Conservation (phyloP, 2,888 invertebrate genomes). For the Caprella mutica region DNA sequence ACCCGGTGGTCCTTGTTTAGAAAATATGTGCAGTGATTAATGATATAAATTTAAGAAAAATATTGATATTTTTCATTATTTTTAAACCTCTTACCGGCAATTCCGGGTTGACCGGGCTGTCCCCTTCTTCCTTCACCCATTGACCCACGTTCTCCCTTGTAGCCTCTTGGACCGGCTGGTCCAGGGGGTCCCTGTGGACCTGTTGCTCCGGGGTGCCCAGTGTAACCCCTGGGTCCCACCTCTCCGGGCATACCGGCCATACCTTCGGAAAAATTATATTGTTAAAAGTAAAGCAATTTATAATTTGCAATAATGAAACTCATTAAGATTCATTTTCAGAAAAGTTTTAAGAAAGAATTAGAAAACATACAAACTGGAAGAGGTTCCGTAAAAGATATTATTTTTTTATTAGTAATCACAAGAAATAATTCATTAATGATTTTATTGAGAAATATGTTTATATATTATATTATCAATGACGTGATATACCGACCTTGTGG, state of each 20-base stretch:
- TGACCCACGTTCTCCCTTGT: conserved; percentile 40
- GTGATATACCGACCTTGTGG: conserved; percentile 45
- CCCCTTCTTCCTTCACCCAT: conserved; percentile 65
- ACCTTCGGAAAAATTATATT: conserved; percentile 27
- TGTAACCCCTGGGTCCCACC: conserved; percentile 34
- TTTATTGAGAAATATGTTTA: too few relatives aligned
- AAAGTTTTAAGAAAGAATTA: too few relatives aligned
- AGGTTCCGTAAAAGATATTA: too few relatives aligned
- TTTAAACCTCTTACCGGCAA: conserved; percentile 46
- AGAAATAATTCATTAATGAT: too few relatives aligned
- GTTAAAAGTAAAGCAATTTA: too few relatives aligned
- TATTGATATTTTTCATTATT: neutral
- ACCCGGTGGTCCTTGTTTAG: conserved; percentile 52
- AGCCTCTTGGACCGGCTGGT: conserved; percentile 49
- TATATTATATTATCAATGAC: too few relatives aligned
- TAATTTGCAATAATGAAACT: too few relatives aligned
- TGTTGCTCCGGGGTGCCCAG: conserved; percentile 49
- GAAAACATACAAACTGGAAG: too few relatives aligned
- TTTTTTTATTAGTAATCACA: too few relatives aligned
- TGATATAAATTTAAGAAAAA: neutral
- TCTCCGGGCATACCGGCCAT: conserved; percentile 34
- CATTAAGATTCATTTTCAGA: too few relatives aligned
- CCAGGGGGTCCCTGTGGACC: conserved; percentile 59
- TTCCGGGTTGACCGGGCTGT: conserved; percentile 57
- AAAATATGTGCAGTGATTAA: neutral